These are phyloP conservation scores for Gobio gobio DNA, from an alignment of 2,113 vertebrate genomes.

Conservation along the genomic window DNA sequence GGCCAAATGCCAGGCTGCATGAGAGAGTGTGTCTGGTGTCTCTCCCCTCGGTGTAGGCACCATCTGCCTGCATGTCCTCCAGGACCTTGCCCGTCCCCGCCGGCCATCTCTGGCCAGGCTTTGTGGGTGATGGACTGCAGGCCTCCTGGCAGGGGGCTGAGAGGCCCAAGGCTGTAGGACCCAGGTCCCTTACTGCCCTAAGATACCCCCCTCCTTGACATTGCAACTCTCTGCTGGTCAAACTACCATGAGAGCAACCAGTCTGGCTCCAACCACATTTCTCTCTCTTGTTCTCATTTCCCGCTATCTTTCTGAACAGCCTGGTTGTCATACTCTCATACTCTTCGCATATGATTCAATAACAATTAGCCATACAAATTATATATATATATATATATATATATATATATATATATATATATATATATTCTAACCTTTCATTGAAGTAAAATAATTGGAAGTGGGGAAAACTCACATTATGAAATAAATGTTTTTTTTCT, in stretches of 20 bases:
- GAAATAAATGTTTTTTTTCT: no score
- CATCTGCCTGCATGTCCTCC: slow-evolving; percentile 74
- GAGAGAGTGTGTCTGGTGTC: slow-evolving; percentile 53
- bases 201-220: slow-evolving; percentile 12
- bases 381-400: no score
- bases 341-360: no score
- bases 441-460: no score
- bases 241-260: slow-evolving; percentile 34
- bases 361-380: no score
- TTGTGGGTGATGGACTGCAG: slow-evolving; percentile 40
- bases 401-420: no score
- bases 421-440: no score
- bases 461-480: no score
- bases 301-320: neutral
- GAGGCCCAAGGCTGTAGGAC: slow-evolving; percentile 47
- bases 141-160: slow-evolving; percentile 50
- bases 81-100: slow-evolving; percentile 66
- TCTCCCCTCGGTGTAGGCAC: slow-evolving; percentile 58
- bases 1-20: slow-evolving; percentile 54
- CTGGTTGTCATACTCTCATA: neutral
- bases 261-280: slow-evolving; percentile 29
- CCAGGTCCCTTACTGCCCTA: slow-evolving; percentile 32
- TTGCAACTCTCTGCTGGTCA: neutral
- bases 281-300: slow-evolving; percentile 18
- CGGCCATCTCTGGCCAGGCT: slow-evolving; percentile 69